Evolutionary conservation across 2,888 invertebrate genomes (phyloP), one percentile per base, ranked within the genome.

Genomic region (Apodemia mormo): DNA sequence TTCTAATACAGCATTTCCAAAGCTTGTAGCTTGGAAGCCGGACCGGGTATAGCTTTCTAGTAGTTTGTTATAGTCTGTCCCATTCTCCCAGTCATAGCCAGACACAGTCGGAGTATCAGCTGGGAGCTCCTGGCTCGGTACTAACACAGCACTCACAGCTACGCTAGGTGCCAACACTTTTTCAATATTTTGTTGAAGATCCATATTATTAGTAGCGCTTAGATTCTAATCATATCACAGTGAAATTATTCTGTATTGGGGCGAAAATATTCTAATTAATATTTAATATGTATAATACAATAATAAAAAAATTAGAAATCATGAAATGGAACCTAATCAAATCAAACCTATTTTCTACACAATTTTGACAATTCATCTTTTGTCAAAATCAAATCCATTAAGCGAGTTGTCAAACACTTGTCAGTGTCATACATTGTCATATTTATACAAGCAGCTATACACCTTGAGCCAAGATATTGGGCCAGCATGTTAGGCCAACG

Each of bases 21-120:
- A 97, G 94, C 96, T 98, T 0, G 99, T 98, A 0, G 99, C 99
- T 94, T 99, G 99, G 88, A 99, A 99, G n/a, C 99, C 99, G 30
- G 96, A 96, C 70, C 94, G 94, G 45, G 94, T 85, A 85, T 97
- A 99, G 43, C 96, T 96, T 75, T 96, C 94, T 64, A 99, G 94
- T 69, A 99, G 89, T 80, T 96, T 95, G 75, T 96, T 95, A 85
- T 98, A 98, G 86, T 99, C 95, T 8, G 98, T 89, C 65, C 99
- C 97, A 77, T 95, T 92, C 85, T 98, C 98, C 95, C 98, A 99
- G 83, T 99, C 98, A 87, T 99, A 99, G 5, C 99, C 99, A 75
- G 94, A 85, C 0, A 98, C 97, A 70, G 90, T 94, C 0, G 96
- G 95, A 0, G 96, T 96, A 77, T 94, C 94, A 7, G 93, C 89